phyloP scores from a whole-genome alignment of 2,797 vertebrate genomes.

The Momotus momota region DNA sequence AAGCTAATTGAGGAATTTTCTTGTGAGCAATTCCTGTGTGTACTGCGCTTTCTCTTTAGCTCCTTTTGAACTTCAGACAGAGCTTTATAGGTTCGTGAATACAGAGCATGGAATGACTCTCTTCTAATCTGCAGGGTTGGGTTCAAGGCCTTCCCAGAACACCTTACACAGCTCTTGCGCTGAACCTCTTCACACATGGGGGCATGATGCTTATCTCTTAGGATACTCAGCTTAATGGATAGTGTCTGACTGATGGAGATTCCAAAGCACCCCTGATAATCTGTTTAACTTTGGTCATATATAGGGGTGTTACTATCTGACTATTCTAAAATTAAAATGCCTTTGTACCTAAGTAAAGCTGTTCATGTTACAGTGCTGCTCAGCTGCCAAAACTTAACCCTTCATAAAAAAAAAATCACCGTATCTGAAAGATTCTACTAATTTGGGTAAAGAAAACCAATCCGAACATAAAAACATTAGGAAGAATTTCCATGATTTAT shows the following conservation, averaged over 20 bases:
- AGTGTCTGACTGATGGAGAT: not conserved
- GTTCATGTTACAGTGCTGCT: not conserved
- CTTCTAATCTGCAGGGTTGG: not conserved
- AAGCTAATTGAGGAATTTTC: constrained; percentile 6
- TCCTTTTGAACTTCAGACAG: not conserved
- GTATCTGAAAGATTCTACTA: not conserved
- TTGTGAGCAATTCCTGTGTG: not conserved
- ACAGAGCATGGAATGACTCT: not conserved
- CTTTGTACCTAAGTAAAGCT: not conserved
- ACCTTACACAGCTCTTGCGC: not conserved
- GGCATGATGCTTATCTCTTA: not conserved
- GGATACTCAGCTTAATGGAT: not conserved
- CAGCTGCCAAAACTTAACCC: not conserved
- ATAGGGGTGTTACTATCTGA: not conserved
- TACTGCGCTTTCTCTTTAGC: not conserved
- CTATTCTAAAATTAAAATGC: not conserved
- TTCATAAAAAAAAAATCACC: not conserved
- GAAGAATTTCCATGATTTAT: not conserved
- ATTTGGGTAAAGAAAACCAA: not conserved
- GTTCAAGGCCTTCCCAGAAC: not conserved
- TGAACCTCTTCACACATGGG: not conserved
- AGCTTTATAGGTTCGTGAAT: not conserved
- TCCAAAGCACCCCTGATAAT: not conserved
- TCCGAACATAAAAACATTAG: not conserved
- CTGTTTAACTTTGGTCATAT: not conserved